These are phyloP conservation scores for Lasioglossum vierecki DNA, from an alignment of 2,888 invertebrate species.

Conservation along the genomic window DNA sequence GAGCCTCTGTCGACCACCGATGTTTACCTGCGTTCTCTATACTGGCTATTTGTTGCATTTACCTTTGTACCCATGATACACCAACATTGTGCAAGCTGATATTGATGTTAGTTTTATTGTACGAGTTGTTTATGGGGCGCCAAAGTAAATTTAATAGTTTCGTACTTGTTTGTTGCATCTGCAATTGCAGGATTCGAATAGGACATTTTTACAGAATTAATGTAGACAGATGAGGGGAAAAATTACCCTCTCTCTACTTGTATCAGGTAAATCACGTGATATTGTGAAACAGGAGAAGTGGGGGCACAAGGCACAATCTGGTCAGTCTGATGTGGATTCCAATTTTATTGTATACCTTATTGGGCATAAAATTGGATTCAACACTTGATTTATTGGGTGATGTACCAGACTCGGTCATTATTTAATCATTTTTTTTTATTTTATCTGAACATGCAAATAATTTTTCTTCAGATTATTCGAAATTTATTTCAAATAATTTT, in stretches of 20 bases:
- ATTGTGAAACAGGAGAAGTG: too few species aligned
- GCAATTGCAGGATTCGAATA: not conserved
- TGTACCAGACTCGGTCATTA: not conserved
- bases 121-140: not conserved
- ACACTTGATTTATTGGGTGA: too few species aligned
- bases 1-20: constrained; percentile 27
- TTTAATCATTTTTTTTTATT: not conserved
- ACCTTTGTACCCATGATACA: not conserved
- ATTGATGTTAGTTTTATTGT: not conserved
- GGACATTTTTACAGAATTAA: not conserved
- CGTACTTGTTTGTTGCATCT: not conserved
- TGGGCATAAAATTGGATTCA: too few species aligned
- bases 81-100: not conserved
- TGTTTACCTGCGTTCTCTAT: constrained; percentile 26
- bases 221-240: too few species aligned
- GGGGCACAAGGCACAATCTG: too few species aligned
- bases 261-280: too few species aligned
- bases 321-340: too few species aligned
- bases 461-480: too few species aligned
- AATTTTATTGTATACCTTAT: too few species aligned
- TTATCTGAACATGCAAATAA: too few species aligned
- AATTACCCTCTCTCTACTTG: too few species aligned
- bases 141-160: not conserved
- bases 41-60: not conserved
- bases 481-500: too few species aligned